Percentiles rank a stretch among this genome's conserved stretches.
These are phyloP conservation scores for Drosophila dives DNA, from an alignment of 2,888 invertebrate species.

Conservation along the genomic window DNA sequence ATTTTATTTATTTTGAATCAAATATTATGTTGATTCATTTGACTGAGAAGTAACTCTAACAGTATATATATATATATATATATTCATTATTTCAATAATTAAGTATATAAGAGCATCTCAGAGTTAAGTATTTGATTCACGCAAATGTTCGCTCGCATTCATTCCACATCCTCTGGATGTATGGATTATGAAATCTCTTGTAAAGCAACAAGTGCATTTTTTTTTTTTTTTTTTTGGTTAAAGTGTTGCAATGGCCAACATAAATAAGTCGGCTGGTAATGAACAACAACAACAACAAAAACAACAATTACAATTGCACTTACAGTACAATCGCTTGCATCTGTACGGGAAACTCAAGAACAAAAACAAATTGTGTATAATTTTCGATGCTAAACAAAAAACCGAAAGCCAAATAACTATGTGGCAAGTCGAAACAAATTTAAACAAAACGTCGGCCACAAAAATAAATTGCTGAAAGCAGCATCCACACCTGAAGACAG, in stretches of 20 bases:
- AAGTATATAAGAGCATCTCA: constrained; percentile 5
- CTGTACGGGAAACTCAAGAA: constrained; percentile 67
- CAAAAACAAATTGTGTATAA: constrained; percentile 57
- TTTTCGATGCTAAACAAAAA: constrained; percentile 62
- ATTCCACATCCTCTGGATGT: constrained; percentile 36
- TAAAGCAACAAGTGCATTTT: constrained; percentile 72
- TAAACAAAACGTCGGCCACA: constrained; percentile 58
- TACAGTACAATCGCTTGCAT: constrained; percentile 65
- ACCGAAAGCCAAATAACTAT: constrained; percentile 51
- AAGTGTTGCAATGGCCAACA: constrained; percentile 61
- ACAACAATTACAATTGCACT: constrained; percentile 48
- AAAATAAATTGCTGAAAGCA: constrained; percentile 46
- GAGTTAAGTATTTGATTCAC: constrained; percentile 31
- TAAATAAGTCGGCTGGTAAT: constrained; percentile 70
- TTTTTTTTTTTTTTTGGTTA: constrained; percentile 1
- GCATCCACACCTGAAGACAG: constrained; percentile 61
- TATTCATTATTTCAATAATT: neutral
- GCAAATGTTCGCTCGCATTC: constrained; percentile 41
- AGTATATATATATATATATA: too few species aligned
- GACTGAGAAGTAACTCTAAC: too few species aligned
- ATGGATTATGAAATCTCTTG: constrained; percentile 44
- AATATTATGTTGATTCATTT: neutral
- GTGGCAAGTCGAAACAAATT: constrained; percentile 55
- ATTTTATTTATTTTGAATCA: neutral
- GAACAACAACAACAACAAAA: constrained; percentile 42